phyloP scores from a whole-genome alignment of 2,888 invertebrate genomes.

The Lapara coniferarum region DNA sequence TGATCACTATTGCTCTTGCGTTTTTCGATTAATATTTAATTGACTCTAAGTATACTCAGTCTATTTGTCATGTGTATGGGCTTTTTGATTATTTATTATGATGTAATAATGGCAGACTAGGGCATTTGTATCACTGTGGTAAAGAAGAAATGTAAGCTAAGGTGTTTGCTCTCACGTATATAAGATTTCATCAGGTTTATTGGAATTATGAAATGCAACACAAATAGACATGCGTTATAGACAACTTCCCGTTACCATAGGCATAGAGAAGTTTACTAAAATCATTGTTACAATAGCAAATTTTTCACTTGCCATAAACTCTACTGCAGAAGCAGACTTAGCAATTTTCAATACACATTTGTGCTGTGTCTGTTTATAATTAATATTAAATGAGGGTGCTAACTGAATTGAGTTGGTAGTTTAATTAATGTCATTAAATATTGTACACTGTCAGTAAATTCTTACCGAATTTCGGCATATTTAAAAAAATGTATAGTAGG shows the following conservation, averaged over 20 bases:
- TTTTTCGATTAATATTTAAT: no score
- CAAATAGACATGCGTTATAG: background rate
- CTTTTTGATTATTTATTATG: background rate
- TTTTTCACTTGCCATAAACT: background rate
- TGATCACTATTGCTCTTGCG: no score
- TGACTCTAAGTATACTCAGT: no score
- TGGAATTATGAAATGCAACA: background rate
- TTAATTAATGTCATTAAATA: no score
- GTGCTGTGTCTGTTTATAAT: background rate
- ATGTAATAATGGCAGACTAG: background rate
- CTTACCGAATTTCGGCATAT: no score
- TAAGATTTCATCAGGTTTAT: no score
- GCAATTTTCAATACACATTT: background rate
- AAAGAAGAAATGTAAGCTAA: no score
- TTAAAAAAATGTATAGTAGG: no score
- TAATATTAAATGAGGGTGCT: slow-evolving; percentile 9
- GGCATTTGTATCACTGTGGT: no score
- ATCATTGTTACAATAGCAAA: no score
- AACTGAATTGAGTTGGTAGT: background rate
- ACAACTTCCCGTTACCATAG: background rate
- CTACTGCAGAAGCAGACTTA: background rate
- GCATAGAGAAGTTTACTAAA: background rate
- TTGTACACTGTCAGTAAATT: no score
- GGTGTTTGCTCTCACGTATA: no score
- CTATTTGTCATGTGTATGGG: background rate